Evolutionary conservation across 2,797 vertebrate species (phyloP).

Genomic region (Chloroceryle inda): DNA sequence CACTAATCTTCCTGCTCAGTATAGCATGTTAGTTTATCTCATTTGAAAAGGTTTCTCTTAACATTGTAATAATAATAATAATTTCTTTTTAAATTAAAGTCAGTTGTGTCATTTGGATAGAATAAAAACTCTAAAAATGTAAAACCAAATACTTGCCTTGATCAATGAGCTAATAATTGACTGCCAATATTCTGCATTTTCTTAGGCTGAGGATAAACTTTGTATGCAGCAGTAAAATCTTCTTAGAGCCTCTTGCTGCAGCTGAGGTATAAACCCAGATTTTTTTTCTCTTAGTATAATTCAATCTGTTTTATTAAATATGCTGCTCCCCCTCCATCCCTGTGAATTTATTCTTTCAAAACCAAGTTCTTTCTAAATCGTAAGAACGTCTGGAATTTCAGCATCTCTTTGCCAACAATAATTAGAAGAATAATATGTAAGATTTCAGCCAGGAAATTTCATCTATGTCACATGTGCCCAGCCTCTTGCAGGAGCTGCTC

Average conservation of each 20-base stretch:
- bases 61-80: background rate
- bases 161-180: background rate
- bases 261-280: background rate
- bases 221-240: background rate
- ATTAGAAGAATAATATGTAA: constrained; percentile 50
- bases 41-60: background rate
- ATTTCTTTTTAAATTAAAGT: background rate
- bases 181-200: background rate
- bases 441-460: constrained; percentile 64
- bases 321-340: background rate
- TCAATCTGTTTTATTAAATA: background rate
- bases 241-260: background rate
- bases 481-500: constrained; percentile 45
- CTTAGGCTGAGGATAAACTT: background rate
- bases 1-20: background rate
- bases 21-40: background rate
- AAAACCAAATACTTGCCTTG: background rate
- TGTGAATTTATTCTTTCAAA: background rate
- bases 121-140: background rate
- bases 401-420: constrained; percentile 20
- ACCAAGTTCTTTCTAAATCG: constrained; percentile 13
- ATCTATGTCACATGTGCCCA: constrained; percentile 58
- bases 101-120: background rate
- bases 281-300: background rate
- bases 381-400: constrained; percentile 36